Base-by-base conservation (phyloP, 2,797 vertebrate genomes). In the Pangasius djambal region DNA sequence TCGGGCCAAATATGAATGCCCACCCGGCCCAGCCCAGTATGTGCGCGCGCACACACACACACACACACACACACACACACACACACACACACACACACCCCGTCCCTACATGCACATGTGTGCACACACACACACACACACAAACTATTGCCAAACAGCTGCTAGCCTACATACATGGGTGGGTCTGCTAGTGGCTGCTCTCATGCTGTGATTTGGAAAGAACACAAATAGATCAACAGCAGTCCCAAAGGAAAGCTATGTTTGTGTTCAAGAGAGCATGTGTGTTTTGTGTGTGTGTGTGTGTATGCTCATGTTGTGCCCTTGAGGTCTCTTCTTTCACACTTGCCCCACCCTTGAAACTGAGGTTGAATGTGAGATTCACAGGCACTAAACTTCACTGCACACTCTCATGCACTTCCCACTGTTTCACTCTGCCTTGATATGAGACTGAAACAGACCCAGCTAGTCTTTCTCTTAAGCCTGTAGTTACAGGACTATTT, bases 141-240 rank as follows among this genome's bases (percentile, higher is more conserved):
- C 31, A 59, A 55, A 70, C 28, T 83, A 48, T 86, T 91, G 88
- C 88, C 86, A 87, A 79, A 90, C 90, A 91, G 90, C 90, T 90
- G 90, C 77, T 87, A 34, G 55, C 57, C 83, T 34, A 20, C 59
- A 88, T 13, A 50, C 65, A 90, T 88, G 88, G 81, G 81, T 90
- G 81, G 70, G 82, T 89, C 52, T 69, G 79, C 78, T 78, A 67
- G 25, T 2, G 52, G 44, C 85, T 50, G 85, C 52, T 86, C 85
- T 50, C 83, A 63, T 28, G 37, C 37, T 86, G 37, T 44, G 55
- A 63, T 40, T 61, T 77, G 34, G 57, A 86, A 77, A 77, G 69
- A 61, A 44, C 28, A n/a, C 70, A 77, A 44, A 57, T 31, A 61
- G 37, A 77, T 77, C 34, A 61, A 86, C 69, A n/a, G 34, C 37